Percentiles rank a stretch among this genome's conserved stretches.
Evolutionary conservation across 2,113 vertebrate genomes (phyloP).

Genomic region (Corapipo altera): DNA sequence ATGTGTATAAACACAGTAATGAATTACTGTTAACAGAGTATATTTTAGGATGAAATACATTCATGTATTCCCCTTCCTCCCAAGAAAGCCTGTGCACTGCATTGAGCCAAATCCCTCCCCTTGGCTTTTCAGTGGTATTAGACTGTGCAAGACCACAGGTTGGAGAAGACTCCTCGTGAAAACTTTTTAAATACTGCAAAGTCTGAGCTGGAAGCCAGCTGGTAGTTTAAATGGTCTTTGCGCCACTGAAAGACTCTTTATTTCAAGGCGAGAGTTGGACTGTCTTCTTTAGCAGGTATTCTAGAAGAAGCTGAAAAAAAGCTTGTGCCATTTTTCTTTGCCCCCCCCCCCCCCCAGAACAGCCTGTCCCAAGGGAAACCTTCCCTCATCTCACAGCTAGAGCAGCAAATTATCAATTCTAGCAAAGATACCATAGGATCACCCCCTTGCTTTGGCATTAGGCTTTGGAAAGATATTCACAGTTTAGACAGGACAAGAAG

Average conservation of each 20-base stretch:
- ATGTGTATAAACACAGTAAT: neutral
- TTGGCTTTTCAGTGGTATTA: neutral
- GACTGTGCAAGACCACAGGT: fast-evolving
- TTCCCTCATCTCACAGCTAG: neutral
- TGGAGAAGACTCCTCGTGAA: neutral
- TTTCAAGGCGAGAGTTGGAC: neutral
- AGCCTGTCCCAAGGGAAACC: neutral
- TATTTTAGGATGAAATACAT: neutral
- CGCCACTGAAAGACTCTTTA: neutral
- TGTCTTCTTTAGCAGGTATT: neutral
- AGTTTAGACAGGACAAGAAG: neutral
- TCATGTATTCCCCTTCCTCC: neutral
- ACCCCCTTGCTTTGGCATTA: neutral
- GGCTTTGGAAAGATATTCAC: neutral
- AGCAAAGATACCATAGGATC: neutral
- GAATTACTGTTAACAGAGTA: neutral
- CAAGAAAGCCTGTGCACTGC: neutral
- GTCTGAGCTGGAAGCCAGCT: neutral
- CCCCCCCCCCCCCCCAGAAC: neutral
- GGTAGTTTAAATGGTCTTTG: neutral
- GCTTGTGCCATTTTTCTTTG: neutral
- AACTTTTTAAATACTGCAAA: neutral
- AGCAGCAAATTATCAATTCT: neutral
- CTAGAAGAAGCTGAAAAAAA: neutral
- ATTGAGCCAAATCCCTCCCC: neutral